phyloP scores from a whole-genome alignment of 1,140 invertebrate species.

The Drosophila equinoxialis region DNA sequence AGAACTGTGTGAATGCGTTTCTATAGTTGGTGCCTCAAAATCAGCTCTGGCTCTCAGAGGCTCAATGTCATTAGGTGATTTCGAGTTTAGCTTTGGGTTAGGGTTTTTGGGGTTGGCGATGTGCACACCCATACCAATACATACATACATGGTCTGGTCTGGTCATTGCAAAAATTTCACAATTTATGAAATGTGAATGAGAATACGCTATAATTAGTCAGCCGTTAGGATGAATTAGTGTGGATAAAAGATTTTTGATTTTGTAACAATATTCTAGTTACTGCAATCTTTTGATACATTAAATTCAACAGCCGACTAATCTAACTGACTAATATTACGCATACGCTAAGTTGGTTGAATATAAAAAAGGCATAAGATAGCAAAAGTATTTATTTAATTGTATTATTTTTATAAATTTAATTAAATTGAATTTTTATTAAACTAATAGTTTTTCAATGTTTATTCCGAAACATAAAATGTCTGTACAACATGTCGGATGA shows the following conservation, averaged over 20 bases:
- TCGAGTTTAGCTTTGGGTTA: neutral
- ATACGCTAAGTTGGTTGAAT: no score
- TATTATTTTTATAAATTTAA: no score
- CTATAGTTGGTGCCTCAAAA: conserved; percentile 16
- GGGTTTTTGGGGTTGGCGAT: conserved; percentile 12
- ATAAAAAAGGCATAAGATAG: no score
- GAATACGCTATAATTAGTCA: neutral
- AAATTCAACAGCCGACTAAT: no score
- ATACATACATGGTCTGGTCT: conserved; percentile 13
- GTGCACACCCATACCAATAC: no score
- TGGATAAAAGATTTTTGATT: neutral
- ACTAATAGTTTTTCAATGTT: no score
- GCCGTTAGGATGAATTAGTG: neutral
- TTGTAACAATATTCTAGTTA: neutral
- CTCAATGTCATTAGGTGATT: conserved; percentile 48
- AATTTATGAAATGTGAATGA: conserved; percentile 31
- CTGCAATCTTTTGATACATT: neutral
- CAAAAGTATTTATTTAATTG: no score
- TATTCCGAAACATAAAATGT: no score
- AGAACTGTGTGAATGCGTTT: neutral
- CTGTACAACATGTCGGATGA: neutral
- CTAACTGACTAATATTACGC: no score
- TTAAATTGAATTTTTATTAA: no score
- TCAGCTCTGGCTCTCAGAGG: conserved; percentile 17
- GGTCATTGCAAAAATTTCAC: conserved; percentile 47